phyloP scores from a whole-genome alignment of 2,113 vertebrate genomes.

The Nycticryphes semicollaris region DNA sequence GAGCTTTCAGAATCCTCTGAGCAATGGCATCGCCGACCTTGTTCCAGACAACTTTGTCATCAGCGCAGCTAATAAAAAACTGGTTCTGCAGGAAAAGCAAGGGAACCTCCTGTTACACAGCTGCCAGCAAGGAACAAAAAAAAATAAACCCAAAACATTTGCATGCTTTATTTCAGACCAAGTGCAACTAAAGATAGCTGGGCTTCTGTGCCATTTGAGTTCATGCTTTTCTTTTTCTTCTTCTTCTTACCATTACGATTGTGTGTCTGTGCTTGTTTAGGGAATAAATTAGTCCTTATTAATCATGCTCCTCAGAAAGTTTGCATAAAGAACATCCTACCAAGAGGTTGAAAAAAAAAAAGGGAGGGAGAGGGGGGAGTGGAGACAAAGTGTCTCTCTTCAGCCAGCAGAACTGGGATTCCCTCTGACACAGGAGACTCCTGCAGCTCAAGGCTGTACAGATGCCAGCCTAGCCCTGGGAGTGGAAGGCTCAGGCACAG shows the following conservation, averaged over 20 bases:
- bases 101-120: not conserved
- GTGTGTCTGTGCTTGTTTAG: not conserved
- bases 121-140: not conserved
- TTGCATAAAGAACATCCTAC: not conserved
- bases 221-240: not conserved
- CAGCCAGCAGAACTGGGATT: not conserved
- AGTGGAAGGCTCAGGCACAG: not conserved
- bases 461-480: not conserved
- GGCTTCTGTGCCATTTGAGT: not conserved
- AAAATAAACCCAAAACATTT: not conserved
- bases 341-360: not conserved
- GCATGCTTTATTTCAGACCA: not conserved
- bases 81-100: constrained; percentile 85
- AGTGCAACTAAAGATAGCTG: not conserved
- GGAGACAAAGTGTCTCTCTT: not conserved
- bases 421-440: not conserved
- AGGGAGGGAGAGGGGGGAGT: not conserved
- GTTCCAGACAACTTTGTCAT: constrained; percentile 91
- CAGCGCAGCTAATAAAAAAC: constrained; percentile 97
- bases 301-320: not conserved
- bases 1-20: constrained; percentile 87
- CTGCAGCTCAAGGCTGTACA: not conserved
- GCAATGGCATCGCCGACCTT: constrained; percentile 90
- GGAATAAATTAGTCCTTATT: not conserved
- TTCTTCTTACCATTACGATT: too few species aligned